Base-by-base conservation (phyloP, 2,113 vertebrate genomes). In the Menidia beryllina region DNA sequence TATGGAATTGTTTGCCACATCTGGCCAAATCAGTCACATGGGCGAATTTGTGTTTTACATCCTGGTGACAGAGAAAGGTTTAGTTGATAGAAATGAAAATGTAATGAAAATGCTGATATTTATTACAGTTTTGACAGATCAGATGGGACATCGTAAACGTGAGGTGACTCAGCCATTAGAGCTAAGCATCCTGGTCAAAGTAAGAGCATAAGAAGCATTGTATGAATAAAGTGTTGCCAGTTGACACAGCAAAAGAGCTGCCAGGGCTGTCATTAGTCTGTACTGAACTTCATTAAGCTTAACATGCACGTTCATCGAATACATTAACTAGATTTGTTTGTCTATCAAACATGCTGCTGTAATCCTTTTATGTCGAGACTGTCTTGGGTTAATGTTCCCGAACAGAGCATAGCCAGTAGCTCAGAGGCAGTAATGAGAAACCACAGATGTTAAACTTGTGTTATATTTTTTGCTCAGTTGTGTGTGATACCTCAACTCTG, bases 341-440 rank as follows among this genome's bases (percentile, higher is more conserved):
- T 63, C 63, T 21, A 25, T 66, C 49, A 77, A 72, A 73, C 60
- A 9, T 23, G 43, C 14, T 65, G 21, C 55, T 25, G 36, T 9
- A 57, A 81, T 83, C 69, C 47, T 82, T 66, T 71, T 48, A 55
- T 11, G 14, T 36, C 2, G 13, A 57, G 55, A 20, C 52, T 27
- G 49, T 63, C 36, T 30, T 7, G 27, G 41, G 12, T 51, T 58
- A 27, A 50, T 34, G 21, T 72, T 74, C 10, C 23, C 20, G 1
- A 36, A 56, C 60, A 54, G 27, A 63, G 58, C 45, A 68, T 26
- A 72, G 52, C 24, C 62, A 72, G 36, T 8, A 27, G 60, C 69
- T 68, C 6, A 12, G 21, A 39, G 53, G 47, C 41, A 19, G 36
- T 52, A 36, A 58, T 27, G 39, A 64, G 10, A 58, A 62, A 13